Evolutionary conservation across 2,797 vertebrate genomes (phyloP), one percentile per base, ranked within the genome.

Genomic region (Urocyon cinereoargenteus): DNA sequence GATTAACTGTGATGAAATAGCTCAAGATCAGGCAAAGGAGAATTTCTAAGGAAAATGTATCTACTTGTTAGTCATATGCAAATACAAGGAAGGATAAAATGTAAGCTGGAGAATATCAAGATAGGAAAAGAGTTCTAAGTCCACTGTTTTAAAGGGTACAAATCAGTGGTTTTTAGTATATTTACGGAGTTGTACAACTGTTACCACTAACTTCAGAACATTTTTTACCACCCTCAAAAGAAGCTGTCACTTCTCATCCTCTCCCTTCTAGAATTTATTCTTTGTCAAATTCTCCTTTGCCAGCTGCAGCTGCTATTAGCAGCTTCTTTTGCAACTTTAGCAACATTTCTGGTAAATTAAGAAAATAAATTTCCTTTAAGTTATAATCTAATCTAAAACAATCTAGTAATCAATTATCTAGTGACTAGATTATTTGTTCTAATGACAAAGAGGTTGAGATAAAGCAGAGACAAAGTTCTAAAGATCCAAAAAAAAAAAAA

Each of bases 321-420:
- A 94, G 53, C 83, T 78, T 83, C 72, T 95, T 97, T 75, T 4
- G 15, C 12, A 95, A 86, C 5, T 70, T 40, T 53, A n/a, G 31
- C 13, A 64, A 14, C 40, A 92, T 45, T 95, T 97, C 57, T 92
- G 21, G 6, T 57, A 94, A 94, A 3, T 66, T 90, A n/a, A 94
- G 57, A 79, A 92, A 93, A 91, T 18, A 75, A 86, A 45, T 45
- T 45, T 19, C 70, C 85, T 92, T 91, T 86, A 89, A 85, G 24
- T 95, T 93, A 94, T 22, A 36, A 68, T 15, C 73, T 22, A 81
- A 72, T n/a, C 73, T 90, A 81, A 87, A 92, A 77, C 40, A 86
- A 75, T 31, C 82, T 82, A 84, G 70, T 45, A 28, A 72, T 70
- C 53, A 72, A 59, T 12, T n/a, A 31, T 64, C 31, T 57, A 90